Evolutionary conservation across 2,888 invertebrate species (phyloP).

Genomic region (Cerceris ruficornis): DNA sequence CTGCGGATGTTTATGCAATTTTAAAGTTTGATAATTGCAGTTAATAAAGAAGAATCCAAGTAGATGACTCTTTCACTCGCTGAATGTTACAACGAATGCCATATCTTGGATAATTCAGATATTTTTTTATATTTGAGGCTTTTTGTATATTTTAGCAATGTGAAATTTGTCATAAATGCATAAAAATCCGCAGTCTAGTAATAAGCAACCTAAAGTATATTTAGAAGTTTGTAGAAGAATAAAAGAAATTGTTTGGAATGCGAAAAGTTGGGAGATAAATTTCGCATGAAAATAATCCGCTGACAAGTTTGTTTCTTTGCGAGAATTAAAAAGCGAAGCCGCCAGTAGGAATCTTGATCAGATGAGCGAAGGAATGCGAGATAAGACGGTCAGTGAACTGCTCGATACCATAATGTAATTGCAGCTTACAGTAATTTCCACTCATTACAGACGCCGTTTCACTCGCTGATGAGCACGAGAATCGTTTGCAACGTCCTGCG

Average conservation of each 20-base stretch:
- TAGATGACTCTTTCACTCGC: too few species aligned
- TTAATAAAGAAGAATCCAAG: too few species aligned
- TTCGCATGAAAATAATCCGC: background rate
- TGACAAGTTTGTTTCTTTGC: background rate
- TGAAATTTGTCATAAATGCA: too few species aligned
- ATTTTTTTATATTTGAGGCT: too few species aligned
- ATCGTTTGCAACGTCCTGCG: conserved; percentile 4
- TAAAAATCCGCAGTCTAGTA: too few species aligned
- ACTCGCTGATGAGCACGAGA: conserved; percentile 13
- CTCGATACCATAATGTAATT: conserved; percentile 39
- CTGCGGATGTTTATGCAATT: too few species aligned
- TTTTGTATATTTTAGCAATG: too few species aligned
- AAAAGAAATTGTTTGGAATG: background rate
- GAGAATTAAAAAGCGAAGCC: background rate
- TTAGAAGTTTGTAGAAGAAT: too few species aligned
- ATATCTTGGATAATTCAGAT: too few species aligned
- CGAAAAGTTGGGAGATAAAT: background rate
- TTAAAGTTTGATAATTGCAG: too few species aligned
- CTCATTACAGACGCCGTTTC: conserved; percentile 23
- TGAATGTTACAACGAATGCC: too few species aligned
- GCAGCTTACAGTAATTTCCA: conserved; percentile 29
- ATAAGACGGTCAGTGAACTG: conserved; percentile 36
- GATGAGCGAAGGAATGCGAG: conserved; percentile 2
- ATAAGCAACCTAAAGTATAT: too few species aligned
- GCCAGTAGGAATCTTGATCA: background rate